phyloP scores from a whole-genome alignment of 2,797 vertebrate genomes.

The Mico argentatus region DNA sequence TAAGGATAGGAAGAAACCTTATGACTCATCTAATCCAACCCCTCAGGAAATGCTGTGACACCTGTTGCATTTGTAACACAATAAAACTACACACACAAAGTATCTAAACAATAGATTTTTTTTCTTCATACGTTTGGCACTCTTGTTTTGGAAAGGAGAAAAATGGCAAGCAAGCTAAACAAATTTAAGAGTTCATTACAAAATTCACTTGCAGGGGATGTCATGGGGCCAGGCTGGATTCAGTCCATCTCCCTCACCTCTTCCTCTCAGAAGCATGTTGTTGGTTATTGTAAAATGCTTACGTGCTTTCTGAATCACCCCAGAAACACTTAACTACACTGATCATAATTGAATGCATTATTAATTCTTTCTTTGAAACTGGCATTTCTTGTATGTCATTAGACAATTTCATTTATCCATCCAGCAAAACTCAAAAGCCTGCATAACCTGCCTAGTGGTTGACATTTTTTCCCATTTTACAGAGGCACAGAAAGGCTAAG shows the following conservation, averaged over 20 bases:
- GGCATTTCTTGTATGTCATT: slow-evolving; percentile 65
- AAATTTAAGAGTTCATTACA: slow-evolving; percentile 34
- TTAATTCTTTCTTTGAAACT: slow-evolving; percentile 75
- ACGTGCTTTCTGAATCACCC: slow-evolving; percentile 77
- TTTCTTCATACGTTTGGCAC: neutral
- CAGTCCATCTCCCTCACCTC: slow-evolving; percentile 8
- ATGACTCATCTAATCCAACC: neutral
- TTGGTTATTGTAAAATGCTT: slow-evolving; percentile 74
- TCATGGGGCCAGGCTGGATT: slow-evolving; percentile 20
- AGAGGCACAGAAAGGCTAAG: slow-evolving; percentile 3
- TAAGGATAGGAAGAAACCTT: neutral
- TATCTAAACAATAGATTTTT: neutral
- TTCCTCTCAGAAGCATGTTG: slow-evolving; percentile 60
- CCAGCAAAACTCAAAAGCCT: slow-evolving; percentile 48
- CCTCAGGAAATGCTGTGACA: neutral
- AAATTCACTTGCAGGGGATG: slow-evolving; percentile 33
- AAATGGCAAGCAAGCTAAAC: slow-evolving; percentile 23
- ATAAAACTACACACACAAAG: neutral
- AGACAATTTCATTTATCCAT: slow-evolving; percentile 33
- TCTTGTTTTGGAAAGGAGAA: slow-evolving; percentile 29
- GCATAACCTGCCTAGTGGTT: neutral
- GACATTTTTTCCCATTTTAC: slow-evolving; percentile 45
- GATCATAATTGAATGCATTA: slow-evolving; percentile 76
- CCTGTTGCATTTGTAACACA: slow-evolving; percentile 30
- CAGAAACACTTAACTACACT: slow-evolving; percentile 71